These are phyloP conservation scores for Neolamprologus ventralis DNA, from an alignment of 2,113 vertebrate species.

Conservation along the genomic window DNA sequence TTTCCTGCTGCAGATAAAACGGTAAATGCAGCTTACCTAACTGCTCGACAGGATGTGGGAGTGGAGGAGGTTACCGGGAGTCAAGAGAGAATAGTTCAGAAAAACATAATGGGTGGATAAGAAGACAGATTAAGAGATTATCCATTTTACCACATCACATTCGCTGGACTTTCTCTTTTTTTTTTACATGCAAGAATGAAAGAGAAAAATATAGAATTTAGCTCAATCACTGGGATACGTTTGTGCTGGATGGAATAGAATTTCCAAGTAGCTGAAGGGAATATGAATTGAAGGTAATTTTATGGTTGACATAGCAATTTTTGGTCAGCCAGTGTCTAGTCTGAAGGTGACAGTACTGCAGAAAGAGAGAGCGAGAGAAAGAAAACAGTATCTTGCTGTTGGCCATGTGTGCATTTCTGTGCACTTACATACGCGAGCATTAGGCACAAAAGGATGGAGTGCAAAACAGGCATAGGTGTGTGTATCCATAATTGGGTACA, in stretches of 20 bases:
- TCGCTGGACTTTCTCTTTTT: neutral
- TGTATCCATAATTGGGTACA: neutral
- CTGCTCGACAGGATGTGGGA: constrained; percentile 7
- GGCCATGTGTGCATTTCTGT: neutral
- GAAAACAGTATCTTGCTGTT: neutral
- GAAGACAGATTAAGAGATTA: constrained; percentile 31
- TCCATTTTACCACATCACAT: neutral
- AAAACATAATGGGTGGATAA: constrained; percentile 14
- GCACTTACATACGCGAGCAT: neutral
- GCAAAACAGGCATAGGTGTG: neutral
- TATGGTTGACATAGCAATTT: constrained; percentile 50
- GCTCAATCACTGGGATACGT: neutral
- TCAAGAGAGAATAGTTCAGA: constrained; percentile 25
- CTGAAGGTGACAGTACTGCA: neutral
- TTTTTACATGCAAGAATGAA: neutral
- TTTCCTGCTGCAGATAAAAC: constrained; percentile 19
- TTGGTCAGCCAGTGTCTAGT: neutral
- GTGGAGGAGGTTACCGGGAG: constrained; percentile 21
- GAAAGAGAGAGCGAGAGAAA: neutral
- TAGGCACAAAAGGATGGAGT: neutral
- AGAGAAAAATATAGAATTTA: neutral
- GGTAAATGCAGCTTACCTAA: constrained; percentile 12
- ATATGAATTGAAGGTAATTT: constrained; percentile 50
- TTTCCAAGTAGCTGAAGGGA: constrained; percentile 22
- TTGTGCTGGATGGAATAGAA: neutral